phyloP scores from a whole-genome alignment of 1,140 invertebrate genomes.

The Ooceraea biroi region DNA sequence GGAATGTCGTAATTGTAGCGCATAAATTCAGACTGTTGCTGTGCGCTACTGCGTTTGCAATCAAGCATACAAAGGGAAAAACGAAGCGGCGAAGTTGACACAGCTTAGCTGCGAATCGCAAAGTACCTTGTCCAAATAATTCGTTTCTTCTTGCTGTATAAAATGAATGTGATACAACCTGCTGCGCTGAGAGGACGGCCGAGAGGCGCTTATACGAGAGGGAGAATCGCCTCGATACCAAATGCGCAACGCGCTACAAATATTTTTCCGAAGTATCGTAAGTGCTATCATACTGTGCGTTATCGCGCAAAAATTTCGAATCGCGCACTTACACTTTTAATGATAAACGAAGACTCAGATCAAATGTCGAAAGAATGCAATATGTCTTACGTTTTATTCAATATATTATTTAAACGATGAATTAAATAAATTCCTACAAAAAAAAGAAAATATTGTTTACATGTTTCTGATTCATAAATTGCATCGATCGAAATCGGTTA shows the following conservation, averaged over 20 bases:
- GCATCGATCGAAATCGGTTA: conserved; percentile 2
- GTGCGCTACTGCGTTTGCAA: too few species aligned
- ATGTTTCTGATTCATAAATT: too few species aligned
- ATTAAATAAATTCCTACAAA: background rate
- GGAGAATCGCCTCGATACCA: conserved; percentile 15
- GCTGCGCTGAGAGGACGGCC: conserved; percentile 45
- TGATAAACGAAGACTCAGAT: too few species aligned
- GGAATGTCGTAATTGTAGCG: too few species aligned
- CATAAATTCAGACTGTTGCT: background rate
- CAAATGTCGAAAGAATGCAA: too few species aligned
- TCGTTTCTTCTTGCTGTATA: background rate
- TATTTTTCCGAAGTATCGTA: conserved; percentile 66
- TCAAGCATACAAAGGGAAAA: too few species aligned
- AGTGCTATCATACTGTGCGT: too few species aligned
- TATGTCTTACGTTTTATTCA: too few species aligned
- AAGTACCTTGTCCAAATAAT: background rate
- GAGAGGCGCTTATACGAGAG: conserved; percentile 47
- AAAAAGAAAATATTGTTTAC: too few species aligned
- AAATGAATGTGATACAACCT: conserved; percentile 67
- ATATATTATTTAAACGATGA: too few species aligned
- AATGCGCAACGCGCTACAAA: conserved; percentile 32
- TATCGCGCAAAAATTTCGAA: background rate
- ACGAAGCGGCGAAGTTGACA: too few species aligned
- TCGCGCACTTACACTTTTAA: background rate
- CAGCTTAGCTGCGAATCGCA: background rate